Conservation (phyloP, 2,888 invertebrate species). For the Poecilobothrus nobilitatus region DNA sequence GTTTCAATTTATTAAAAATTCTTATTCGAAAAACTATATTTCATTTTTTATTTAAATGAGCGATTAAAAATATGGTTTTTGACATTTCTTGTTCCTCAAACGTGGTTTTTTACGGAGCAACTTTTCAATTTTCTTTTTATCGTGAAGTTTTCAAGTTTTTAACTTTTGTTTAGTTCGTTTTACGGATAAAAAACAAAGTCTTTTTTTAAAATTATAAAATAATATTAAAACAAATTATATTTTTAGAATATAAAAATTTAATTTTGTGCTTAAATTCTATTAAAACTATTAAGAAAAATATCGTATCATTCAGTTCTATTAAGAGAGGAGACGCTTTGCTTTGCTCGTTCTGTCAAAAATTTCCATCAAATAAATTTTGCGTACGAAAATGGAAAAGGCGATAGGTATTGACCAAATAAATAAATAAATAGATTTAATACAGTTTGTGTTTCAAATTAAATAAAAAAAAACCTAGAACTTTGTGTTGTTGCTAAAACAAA, state of each 20-base stretch:
- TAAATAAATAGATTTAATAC: conserved; percentile 6
- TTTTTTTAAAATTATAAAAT: neutral
- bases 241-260: conserved; percentile 1
- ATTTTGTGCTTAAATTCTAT: neutral
- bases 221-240: neutral
- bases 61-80: neutral
- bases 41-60: no score
- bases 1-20: no score
- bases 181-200: neutral
- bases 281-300: neutral
- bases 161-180: conserved; percentile 6
- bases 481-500: conserved; percentile 3
- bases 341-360: neutral
- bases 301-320: neutral
- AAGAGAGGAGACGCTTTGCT: neutral
- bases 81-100: conserved; percentile 3
- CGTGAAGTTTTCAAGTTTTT: conserved; percentile 5
- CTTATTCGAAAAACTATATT: no score
- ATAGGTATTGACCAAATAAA: conserved; percentile 6
- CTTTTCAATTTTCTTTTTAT: conserved; percentile 4
- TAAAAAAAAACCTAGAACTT: neutral
- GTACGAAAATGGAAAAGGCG: conserved; percentile 6
- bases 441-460: neutral
- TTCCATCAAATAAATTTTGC: conserved; percentile 1
- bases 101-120: neutral